A percentile compares a stretch with the other conserved stretches of the same genome.
Evolutionary conservation across 1,140 invertebrate genomes (phyloP).

Genomic region (Formica selysi): DNA sequence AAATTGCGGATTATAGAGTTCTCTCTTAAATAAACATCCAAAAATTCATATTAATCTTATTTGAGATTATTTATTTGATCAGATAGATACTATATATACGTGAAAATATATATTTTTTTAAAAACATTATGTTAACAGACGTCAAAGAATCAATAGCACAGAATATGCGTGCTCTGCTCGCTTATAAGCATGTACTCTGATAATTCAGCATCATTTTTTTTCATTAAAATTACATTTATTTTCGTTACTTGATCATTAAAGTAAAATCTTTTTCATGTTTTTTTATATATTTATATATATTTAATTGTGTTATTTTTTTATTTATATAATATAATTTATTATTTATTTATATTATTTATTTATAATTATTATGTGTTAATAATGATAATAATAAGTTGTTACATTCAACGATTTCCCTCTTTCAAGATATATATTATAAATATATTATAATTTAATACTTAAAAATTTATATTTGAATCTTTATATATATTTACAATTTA

Average conservation of each 20-base stretch:
- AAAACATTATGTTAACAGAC: conserved; percentile 15
- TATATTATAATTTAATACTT: neutral
- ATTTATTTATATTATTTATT: neutral
- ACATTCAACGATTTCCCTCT: neutral
- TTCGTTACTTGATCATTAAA: neutral
- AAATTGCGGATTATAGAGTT: neutral
- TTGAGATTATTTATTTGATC: neutral
- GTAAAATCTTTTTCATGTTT: neutral
- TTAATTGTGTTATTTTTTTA: neutral
- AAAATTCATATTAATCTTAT: neutral
- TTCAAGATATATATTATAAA: neutral
- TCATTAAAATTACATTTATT: neutral
- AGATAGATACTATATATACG: neutral
- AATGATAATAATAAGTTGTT: neutral
- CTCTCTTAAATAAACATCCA: neutral
- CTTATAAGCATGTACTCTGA: neutral
- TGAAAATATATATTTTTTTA: neutral
- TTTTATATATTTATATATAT: neutral
- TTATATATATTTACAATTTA: neutral
- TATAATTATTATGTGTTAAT: neutral
- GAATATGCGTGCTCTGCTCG: conserved; percentile 51
- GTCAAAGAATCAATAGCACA: conserved; percentile 78
- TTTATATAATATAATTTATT: neutral
- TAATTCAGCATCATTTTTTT: neutral
- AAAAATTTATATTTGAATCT: neutral